A percentile compares a stretch with the other conserved stretches of the same genome.
These are phyloP conservation scores for Tribolium madens DNA, from an alignment of 1,140 invertebrate genomes.

Conservation along the genomic window DNA sequence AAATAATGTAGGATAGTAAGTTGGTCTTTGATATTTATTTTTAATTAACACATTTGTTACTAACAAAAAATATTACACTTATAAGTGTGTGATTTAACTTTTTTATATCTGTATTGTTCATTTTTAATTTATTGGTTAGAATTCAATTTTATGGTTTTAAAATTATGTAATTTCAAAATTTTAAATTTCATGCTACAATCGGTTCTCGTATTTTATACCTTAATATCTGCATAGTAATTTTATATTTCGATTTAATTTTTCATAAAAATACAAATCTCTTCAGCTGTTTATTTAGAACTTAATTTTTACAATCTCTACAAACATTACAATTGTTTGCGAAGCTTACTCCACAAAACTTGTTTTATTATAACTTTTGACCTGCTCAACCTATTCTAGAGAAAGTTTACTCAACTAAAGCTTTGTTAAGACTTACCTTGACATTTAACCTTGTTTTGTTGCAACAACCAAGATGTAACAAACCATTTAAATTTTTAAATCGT, in stretches of 20 bases:
- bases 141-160: background rate
- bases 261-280: too few relatives aligned
- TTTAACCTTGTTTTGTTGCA: background rate
- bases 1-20: background rate
- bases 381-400: background rate
- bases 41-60: background rate
- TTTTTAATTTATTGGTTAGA: background rate
- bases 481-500: too few relatives aligned
- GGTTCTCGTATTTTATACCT: too few relatives aligned
- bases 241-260: too few relatives aligned
- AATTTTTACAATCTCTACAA: too few relatives aligned
- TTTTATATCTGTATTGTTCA: background rate
- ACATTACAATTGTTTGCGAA: too few relatives aligned
- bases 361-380: background rate
- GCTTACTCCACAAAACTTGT: background rate
- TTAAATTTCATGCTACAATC: too few relatives aligned
- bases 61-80: background rate
- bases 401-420: background rate
- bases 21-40: background rate
- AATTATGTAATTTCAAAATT: background rate
- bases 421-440: background rate
- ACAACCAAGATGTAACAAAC: background rate
- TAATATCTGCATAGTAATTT: too few relatives aligned
- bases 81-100: background rate
- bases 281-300: too few relatives aligned